Evolutionary conservation across 2,113 vertebrate species (phyloP), one percentile per base, ranked within the genome.

Genomic region (Cnemophilus loriae): DNA sequence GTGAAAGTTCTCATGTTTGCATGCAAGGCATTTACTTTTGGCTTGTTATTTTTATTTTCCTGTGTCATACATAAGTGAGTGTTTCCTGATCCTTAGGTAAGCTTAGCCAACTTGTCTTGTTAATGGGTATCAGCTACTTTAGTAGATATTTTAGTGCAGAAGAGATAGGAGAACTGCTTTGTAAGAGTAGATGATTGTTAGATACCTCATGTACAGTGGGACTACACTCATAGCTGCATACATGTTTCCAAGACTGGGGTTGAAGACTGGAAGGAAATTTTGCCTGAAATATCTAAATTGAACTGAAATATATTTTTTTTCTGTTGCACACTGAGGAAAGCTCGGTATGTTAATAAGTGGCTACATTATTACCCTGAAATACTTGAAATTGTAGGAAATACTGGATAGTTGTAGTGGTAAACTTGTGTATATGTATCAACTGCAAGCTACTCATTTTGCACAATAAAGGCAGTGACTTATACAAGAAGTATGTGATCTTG

Each of bases 361-460:
- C 4, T 87, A 16, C 12, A 22, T n/a, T 37, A 26, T 70, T 81
- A 53, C 22, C 33, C 16, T 32, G 14, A 88, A 85, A 76, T 52
- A 67, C 32, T 47, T 70, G 49, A 65, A 93, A 79, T 28, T 7
- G 15, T 44, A 80, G 44, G 22, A 67, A 74, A 59, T 64, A 22
- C 24, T 70, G 37, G n/a, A 39, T 2, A 4, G 11, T 53, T 89
- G 37, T 20, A 79, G 11, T 23, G 23, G 32, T 46, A 57, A 87
- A 63, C 7, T 87, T 2, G 0, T 35, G 6, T 68, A 0, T 64
- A 16, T 0, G 0, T 44, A 63, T 10, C 0, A 0, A 50, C 37
- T 64, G 32, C 1, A 16, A 56, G 22, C 24, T 41, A 22, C 41
- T 75, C 0, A 0, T 78, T 88, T 49, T 73, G 63, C 55, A 47